Evolutionary conservation across 2,113 vertebrate genomes (phyloP), one percentile per base, ranked within the genome.

Genomic region (Phylloscopus whistleri): DNA sequence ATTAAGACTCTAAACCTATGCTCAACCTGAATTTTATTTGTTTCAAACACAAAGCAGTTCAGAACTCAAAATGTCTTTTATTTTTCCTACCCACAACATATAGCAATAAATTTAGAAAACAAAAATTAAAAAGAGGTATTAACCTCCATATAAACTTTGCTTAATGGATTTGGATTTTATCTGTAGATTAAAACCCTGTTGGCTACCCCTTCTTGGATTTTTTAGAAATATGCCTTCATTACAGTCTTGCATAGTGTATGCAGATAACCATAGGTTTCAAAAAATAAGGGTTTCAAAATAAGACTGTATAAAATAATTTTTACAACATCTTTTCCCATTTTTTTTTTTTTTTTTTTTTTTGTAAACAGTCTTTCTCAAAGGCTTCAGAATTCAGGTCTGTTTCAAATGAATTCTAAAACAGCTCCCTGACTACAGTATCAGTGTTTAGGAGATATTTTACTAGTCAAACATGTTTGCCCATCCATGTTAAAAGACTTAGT

Each of bases 61-160:
- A 66, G 43, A 74, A 37, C 9, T 7, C 4, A 16, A 44, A 69
- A 41, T 20, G 2, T 22, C 1, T 2, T 56, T 24, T 58, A 26
- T 52, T 43, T 23, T 13, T 12, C 8, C 0, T 68, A 2, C 6
- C 3, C 0, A 1, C 13, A 27, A 64, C 16, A 22, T n/a, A 46
- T 13, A 43, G 18, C 3, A 68, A 18, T 10, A 64, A 21, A 5
- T 48, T 30, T 4, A 16, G 14, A 13, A 23, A 23, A 33, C 44
- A 31, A 14, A 20, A 18, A 3, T 13, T 37, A 8, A 33, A 48
- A 59, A 37, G 4, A 7, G 1, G 0, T 6, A 27, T 43, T 27
- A 17, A 11, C 3, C 52, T 69, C 12, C 20, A 44, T 28, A 46
- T 30, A 55, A 53, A 51, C 4, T 27, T 59, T 84, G 1, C 13